Base-by-base conservation (phyloP, 2,797 vertebrate species). In the Denticeps clupeoides region DNA sequence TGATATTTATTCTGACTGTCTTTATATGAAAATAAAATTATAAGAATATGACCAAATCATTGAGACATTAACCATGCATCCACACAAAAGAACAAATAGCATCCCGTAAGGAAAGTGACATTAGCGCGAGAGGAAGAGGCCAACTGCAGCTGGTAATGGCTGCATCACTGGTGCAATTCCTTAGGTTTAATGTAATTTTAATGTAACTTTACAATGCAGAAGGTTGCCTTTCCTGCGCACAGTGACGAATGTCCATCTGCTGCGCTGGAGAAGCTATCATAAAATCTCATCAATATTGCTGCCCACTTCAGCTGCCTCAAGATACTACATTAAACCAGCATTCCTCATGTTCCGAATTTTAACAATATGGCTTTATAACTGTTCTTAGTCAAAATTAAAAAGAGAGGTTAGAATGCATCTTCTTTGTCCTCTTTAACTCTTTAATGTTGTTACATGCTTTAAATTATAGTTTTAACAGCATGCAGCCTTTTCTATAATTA, bases 211-310 rank as follows among this genome's bases (percentile, higher is more conserved):
- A 62, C 27, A 45, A 42, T 21, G 37, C n/a, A n/a, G 7, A 40
- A n/a, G 8, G 23, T n/a, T 35, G 41, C n/a, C 26, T 22, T 28
- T 16, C 3, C 37, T 41, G 18, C 43, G 51, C 21, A 52, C 49
- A 61, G 50, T 52, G 41, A 49, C 43, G 58, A 48, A 64, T 62
- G 52, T 57, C 29, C 61, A 74, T 70, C 61, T 71, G 69, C 48
- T 56, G 47, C 45, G 40, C 48, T 62, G 58, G 50, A 52, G 62
- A 47, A 58, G 65, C 56, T 44, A 62, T 73, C 67, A 71, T 56
- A 52, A 50, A 26, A 59, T 60, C 63, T 56, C 63, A 64, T 63
- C 52, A 55, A 57, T 55, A 51, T 60, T 56, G 29, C 26, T 44
- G 4, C 21, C 47, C 38, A 40, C 44, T 31, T 53, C 31, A 19